Conservation (phyloP, 2,888 invertebrate genomes). For the Macaria notata region DNA sequence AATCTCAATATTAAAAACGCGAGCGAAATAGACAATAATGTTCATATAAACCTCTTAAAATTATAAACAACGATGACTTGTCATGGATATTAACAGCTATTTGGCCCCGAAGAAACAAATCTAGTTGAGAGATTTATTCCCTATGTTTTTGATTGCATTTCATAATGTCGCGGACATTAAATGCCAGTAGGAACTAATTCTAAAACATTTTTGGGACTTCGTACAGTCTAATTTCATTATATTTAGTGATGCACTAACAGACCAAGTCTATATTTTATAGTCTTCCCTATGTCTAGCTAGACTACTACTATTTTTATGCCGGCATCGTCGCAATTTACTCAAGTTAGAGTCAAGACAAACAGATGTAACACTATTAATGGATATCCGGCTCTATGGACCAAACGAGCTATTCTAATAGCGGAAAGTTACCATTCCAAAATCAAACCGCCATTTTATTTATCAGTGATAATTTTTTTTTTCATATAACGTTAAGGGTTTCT, state of each 20-base stretch:
- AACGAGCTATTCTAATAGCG: no score
- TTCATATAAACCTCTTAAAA: conserved; percentile 27
- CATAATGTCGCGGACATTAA: conserved; percentile 43
- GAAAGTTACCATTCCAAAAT: no score
- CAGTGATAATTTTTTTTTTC: no score
- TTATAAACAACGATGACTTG: conserved; percentile 66
- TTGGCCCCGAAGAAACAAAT: conserved; percentile 77
- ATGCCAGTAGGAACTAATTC: conserved; percentile 55
- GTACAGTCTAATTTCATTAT: conserved; percentile 25
- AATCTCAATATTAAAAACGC: no score
- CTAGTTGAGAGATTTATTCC: conserved; percentile 57
- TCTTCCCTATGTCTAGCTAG: conserved; percentile 17
- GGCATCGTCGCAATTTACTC: not conserved
- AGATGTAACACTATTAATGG: no score
- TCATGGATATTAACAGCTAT: conserved; percentile 75
- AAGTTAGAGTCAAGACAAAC: conserved; percentile 1
- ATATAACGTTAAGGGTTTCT: no score
- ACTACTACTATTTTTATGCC: conserved; percentile 11
- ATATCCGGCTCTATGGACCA: no score
- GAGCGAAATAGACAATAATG: no score
- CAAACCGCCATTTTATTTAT: no score
- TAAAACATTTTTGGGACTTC: conserved; percentile 31
- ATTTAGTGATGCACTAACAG: conserved; percentile 20
- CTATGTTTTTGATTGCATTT: conserved; percentile 35
- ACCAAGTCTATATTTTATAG: conserved; percentile 18